A percentile compares a stretch with the other conserved stretches of the same genome.
phyloP scores from a whole-genome alignment of 2,888 invertebrate genomes.

The Venusia cambrica region DNA sequence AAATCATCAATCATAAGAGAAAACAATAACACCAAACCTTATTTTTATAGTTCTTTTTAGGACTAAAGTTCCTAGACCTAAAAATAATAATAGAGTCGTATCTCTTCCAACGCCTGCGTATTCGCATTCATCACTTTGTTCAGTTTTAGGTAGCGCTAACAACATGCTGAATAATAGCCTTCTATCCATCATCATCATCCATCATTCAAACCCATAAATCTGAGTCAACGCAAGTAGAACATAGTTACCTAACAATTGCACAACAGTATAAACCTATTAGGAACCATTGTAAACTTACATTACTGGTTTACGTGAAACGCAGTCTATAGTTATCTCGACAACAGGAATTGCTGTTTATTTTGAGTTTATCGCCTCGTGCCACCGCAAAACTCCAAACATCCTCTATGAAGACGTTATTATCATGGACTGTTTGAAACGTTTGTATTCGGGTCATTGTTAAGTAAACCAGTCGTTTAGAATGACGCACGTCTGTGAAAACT shows the following conservation, averaged over 20 bases:
- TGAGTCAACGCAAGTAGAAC: slow-evolving; percentile 30
- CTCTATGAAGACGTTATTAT: slow-evolving; percentile 36
- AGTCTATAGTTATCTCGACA: slow-evolving; percentile 14
- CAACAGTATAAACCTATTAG: not conserved
- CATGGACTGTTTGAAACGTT: slow-evolving; percentile 18
- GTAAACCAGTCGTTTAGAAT: slow-evolving; percentile 4
- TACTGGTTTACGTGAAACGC: not conserved
- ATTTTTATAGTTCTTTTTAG: no score
- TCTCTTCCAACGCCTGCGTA: no score
- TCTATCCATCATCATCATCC: not conserved
- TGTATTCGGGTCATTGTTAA: slow-evolving; percentile 14
- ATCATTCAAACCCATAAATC: slow-evolving; percentile 34
- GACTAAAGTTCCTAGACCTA: no score
- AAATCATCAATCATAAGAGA: no score
- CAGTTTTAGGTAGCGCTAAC: slow-evolving; percentile 1
- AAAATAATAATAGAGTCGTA: no score
- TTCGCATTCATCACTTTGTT: no score
- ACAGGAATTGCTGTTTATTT: slow-evolving; percentile 48
- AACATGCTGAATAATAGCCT: slow-evolving; percentile 1
- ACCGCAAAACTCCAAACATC: slow-evolving; percentile 45
- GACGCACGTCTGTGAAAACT: slow-evolving; percentile 1
- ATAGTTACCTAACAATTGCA: slow-evolving; percentile 31
- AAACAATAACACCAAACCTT: no score
- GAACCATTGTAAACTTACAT: no score
- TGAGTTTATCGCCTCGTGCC: slow-evolving; percentile 49